Conservation (phyloP, 2,113 vertebrate species). For the Myodes glareolus region DNA sequence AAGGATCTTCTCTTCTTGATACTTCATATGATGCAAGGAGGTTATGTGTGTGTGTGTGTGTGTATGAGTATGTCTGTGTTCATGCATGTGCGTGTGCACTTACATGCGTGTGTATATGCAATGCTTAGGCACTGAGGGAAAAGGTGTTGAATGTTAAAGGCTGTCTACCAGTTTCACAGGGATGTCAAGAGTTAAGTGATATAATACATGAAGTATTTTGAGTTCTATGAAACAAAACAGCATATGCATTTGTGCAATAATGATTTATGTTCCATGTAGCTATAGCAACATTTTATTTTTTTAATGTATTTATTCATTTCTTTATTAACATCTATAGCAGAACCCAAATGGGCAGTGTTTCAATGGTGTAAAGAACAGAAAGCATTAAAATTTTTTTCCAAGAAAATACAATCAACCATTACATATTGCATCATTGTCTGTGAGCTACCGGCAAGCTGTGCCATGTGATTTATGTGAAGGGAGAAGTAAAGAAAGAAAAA, state of each 20-base stretch:
- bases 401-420: background rate
- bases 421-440: background rate
- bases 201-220: conserved; percentile 18
- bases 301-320: conserved; percentile 18
- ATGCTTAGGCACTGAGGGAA: background rate
- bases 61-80: background rate
- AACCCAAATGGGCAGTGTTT: background rate
- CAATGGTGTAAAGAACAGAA: background rate
- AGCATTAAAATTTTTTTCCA: background rate
- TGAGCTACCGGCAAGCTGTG: background rate
- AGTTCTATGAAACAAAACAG: background rate
- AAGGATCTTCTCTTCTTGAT: background rate
- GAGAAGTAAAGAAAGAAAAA: background rate
- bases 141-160: background rate
- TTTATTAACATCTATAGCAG: conserved; percentile 33
- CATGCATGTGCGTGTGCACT: too few species aligned
- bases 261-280: background rate
- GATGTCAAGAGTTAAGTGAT: background rate
- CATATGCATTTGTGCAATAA: background rate
- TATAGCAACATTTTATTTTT: conserved; percentile 39
- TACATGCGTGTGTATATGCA: background rate
- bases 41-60: background rate
- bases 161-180: background rate
- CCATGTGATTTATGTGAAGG: background rate
- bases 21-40: background rate